phyloP scores from a whole-genome alignment of 2,797 vertebrate species.

The Mormyrus proboscirostris region DNA sequence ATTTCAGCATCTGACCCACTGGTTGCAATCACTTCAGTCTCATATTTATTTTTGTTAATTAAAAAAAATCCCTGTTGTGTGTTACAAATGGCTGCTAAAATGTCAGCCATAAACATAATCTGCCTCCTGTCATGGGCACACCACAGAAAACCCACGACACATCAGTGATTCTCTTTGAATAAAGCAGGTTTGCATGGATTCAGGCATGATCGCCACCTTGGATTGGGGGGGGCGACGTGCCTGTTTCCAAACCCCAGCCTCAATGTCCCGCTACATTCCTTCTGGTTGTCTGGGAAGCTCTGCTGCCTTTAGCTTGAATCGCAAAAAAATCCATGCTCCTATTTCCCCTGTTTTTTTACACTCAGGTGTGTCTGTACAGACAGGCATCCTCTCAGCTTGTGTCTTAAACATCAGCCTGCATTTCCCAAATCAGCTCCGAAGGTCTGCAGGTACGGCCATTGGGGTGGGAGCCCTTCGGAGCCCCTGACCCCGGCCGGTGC shows the following conservation, averaged over 20 bases:
- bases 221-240: neutral
- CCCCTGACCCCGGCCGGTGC: neutral
- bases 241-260: neutral
- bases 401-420: neutral
- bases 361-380: neutral
- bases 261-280: neutral
- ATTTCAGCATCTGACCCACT: neutral
- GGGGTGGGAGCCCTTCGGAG: neutral
- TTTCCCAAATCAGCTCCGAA: neutral
- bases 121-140: neutral
- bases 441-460: neutral
- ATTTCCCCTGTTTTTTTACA: neutral
- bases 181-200: neutral
- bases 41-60: neutral
- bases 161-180: neutral
- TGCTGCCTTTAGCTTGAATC: neutral
- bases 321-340: neutral
- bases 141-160: neutral
- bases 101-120: neutral
- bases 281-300: neutral
- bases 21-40: neutral
- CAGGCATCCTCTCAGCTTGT: neutral
- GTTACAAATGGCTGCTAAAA: neutral
- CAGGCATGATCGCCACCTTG: neutral
- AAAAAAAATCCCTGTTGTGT: slow-evolving; percentile 3